These are phyloP conservation scores for Drosophila pachea DNA, from an alignment of 1,140 invertebrate species.

Conservation along the genomic window DNA sequence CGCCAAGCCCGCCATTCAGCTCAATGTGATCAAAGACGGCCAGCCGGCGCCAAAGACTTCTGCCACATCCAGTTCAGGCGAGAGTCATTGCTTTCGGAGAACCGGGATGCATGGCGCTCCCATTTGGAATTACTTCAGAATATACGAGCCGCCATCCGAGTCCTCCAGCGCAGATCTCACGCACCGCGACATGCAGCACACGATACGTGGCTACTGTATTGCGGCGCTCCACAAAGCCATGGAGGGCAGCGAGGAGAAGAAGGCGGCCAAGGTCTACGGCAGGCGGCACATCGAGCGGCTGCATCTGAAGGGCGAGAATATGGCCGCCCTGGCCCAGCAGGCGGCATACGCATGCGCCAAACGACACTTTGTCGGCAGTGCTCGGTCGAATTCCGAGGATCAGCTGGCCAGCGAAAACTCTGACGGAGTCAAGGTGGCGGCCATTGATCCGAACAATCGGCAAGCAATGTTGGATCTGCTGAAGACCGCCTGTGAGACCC, in stretches of 20 bases:
- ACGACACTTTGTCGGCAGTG: neutral
- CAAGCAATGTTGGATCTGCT: conserved; percentile 48
- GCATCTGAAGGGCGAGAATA: neutral
- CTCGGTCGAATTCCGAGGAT: neutral
- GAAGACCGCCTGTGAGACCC: conserved; percentile 36
- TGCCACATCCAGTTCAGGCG: neutral
- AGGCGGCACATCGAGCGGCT: neutral
- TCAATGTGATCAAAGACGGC: too few species aligned
- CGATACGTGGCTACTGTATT: conserved; percentile 35
- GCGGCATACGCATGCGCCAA: conserved; percentile 29
- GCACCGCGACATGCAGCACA: conserved; percentile 7
- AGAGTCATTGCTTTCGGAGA: neutral
- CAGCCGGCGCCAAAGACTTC: too few species aligned
- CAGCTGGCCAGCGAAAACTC: neutral
- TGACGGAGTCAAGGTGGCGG: neutral
- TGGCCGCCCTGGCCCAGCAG: neutral
- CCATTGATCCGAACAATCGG: conserved; percentile 59
- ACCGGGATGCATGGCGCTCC: neutral
- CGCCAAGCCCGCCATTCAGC: too few species aligned
- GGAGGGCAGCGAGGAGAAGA: neutral
- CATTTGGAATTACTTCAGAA: conserved; percentile 40
- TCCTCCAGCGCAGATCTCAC: neutral
- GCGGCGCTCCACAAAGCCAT: conserved; percentile 15
- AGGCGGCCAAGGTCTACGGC: neutral
- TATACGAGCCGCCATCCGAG: conserved; percentile 16